phyloP scores from a whole-genome alignment of 2,797 vertebrate species.

The Eulemur rubriventer region DNA sequence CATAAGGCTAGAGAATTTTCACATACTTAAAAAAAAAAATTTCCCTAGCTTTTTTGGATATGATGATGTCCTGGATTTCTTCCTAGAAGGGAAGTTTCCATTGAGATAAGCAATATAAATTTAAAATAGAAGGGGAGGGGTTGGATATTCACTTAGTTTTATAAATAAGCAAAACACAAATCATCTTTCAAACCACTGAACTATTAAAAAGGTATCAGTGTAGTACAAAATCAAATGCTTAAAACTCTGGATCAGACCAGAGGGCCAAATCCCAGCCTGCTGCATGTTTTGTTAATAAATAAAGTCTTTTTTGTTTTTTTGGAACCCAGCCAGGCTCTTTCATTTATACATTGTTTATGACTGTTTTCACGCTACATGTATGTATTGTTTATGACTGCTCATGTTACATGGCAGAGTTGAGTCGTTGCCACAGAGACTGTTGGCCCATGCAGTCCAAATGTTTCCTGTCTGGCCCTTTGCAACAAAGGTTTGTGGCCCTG shows the following conservation, averaged over 20 bases:
- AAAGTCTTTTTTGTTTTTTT: not conserved
- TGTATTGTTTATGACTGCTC: not conserved
- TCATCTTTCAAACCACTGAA: not conserved
- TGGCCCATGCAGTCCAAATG: not conserved
- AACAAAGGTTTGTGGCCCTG: not conserved
- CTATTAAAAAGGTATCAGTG: not conserved
- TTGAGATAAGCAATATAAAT: not conserved
- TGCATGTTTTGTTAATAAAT: not conserved
- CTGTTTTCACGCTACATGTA: not conserved
- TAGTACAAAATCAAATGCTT: not conserved
- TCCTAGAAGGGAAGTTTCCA: not conserved
- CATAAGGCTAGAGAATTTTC: not conserved
- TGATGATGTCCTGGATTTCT: not conserved
- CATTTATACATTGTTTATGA: not conserved
- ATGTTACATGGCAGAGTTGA: not conserved
- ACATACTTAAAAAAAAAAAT: not conserved
- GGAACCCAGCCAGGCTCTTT: not conserved
- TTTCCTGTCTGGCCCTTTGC: not conserved
- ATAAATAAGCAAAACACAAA: slow-evolving; percentile 6
- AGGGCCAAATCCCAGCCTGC: not conserved
- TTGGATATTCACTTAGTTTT: not conserved
- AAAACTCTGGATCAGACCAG: not conserved
- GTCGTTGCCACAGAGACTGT: not conserved
- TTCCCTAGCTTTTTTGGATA: slow-evolving; percentile 10
- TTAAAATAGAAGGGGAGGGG: not conserved